Conservation (phyloP, 2,888 invertebrate genomes). For the Epistrophella euchroma region DNA sequence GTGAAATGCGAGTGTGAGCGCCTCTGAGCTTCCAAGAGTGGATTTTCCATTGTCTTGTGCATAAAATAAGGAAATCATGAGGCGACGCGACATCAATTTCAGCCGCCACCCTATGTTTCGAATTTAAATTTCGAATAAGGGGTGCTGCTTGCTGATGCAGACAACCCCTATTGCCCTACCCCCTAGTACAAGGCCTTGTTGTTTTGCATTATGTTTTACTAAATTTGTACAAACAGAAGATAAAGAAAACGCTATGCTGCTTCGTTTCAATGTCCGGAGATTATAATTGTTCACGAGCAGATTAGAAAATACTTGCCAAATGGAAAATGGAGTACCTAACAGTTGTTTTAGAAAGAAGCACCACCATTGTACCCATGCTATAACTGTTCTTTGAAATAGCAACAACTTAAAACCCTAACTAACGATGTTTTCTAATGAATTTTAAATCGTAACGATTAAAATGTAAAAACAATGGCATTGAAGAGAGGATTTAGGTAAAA, state of each 20-base stretch:
- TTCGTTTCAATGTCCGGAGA: constrained; percentile 54
- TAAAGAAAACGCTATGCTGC: constrained; percentile 13
- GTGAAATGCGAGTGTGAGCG: neutral
- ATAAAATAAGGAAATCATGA: constrained; percentile 69
- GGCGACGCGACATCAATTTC: constrained; percentile 68
- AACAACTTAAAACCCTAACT: constrained; percentile 10
- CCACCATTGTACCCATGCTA: neutral
- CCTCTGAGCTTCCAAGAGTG: neutral
- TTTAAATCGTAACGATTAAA: constrained; percentile 59
- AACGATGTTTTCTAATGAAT: constrained; percentile 65
- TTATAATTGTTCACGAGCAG: constrained; percentile 63
- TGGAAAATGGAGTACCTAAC: constrained; percentile 7
- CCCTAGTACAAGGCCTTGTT: constrained; percentile 12
- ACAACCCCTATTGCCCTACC: neutral
- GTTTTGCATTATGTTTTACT: constrained; percentile 14
- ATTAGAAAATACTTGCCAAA: constrained; percentile 44
- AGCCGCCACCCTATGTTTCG: constrained; percentile 38
- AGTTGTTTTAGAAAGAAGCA: neutral
- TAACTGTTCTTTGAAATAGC: neutral
- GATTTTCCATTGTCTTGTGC: constrained; percentile 59
- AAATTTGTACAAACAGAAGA: neutral
- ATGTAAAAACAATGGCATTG: constrained; percentile 37
- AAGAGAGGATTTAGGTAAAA: constrained; percentile 12
- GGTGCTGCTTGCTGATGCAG: neutral
- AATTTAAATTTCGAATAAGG: neutral